Base-by-base conservation (phyloP, 2,797 vertebrate genomes). In the Ctenopoma multispine region DNA sequence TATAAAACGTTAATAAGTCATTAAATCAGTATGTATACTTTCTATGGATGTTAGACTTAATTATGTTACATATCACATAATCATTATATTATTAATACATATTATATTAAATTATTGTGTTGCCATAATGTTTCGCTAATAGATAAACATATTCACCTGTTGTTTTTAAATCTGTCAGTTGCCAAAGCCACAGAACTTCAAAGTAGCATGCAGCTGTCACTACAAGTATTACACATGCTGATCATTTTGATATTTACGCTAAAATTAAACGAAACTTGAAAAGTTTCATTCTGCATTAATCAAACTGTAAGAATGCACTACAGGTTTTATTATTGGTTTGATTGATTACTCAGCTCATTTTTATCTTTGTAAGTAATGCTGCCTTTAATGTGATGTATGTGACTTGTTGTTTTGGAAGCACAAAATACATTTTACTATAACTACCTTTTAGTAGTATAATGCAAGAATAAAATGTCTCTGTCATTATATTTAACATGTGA, bases 41-140 rank as follows among this genome's bases (percentile, higher is more conserved):
- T 64, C 1, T 29, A 47, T 62, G 10, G 34, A 56, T 27, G 64
- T 72, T 24, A 40, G 55, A 36, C 47, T 55, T 65, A 2, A 64
- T 48, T 21, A 9, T n/a, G 1, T 21, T 13, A 12, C 4, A 48
- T 20, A 9, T 10, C 8, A 46, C n/a, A 46, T 10, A 12, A n/a
- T n/a, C 7, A n/a, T 9, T 9, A 7, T n/a, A 44, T 7, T 18
- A 18, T 18, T n/a, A 44, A 6, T n/a, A n/a, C 6, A n/a, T n/a
- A 18, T n/a, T 47, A 21, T 12, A 4, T 12, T 8, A 7, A 44
- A n/a, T 44, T 8, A 44, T 0, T 11, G 9, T 17, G 0, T 21
- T 14, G 1, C 0, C 0, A 21, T 61, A 51, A 38, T 17, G 11
- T 53, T 78, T 40, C 57, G 23, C 41, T 60, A 63, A 3, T 43